Conservation (phyloP, 2,888 invertebrate species). For the Eristalis intricaria region DNA sequence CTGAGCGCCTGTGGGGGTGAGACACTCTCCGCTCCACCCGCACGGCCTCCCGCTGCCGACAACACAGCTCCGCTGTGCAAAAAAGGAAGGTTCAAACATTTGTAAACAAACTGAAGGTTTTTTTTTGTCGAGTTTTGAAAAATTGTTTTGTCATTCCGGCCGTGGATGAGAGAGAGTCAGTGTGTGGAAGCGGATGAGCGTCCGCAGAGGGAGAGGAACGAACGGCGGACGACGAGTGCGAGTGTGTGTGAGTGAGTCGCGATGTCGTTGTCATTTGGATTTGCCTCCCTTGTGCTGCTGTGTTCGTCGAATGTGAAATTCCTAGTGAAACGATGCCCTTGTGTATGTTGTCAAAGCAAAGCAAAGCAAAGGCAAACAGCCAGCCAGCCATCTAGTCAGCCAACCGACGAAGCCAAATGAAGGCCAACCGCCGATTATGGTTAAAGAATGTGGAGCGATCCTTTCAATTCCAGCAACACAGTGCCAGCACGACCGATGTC, state of each 20-base stretch:
- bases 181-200: too few relatives aligned
- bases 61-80: slow-evolving; percentile 39
- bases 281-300: slow-evolving; percentile 30
- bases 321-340: slow-evolving; percentile 70
- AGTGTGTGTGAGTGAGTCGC: not conserved
- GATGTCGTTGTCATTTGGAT: slow-evolving; percentile 25
- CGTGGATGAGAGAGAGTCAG: slow-evolving; percentile 1
- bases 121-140: slow-evolving; percentile 44
- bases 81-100: slow-evolving; percentile 71
- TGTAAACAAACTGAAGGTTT: slow-evolving; percentile 69
- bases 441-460: slow-evolving; percentile 69
- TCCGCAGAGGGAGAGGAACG: too few relatives aligned
- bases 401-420: slow-evolving; percentile 65
- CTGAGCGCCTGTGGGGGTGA: slow-evolving; percentile 19
- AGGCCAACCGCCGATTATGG: slow-evolving; percentile 72
- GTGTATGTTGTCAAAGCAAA: slow-evolving; percentile 22
- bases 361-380: slow-evolving; percentile 45
- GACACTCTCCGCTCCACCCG: slow-evolving; percentile 10
- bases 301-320: slow-evolving; percentile 56
- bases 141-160: slow-evolving; percentile 15
- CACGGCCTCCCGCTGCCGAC: slow-evolving; percentile 29
- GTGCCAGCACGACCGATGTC: slow-evolving; percentile 7
- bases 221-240: not conserved
- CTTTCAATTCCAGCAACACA: slow-evolving; percentile 63
- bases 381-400: slow-evolving; percentile 18